Conservation (phyloP, 1,140 invertebrate genomes). For the Trichomalopsis sarcophagae region DNA sequence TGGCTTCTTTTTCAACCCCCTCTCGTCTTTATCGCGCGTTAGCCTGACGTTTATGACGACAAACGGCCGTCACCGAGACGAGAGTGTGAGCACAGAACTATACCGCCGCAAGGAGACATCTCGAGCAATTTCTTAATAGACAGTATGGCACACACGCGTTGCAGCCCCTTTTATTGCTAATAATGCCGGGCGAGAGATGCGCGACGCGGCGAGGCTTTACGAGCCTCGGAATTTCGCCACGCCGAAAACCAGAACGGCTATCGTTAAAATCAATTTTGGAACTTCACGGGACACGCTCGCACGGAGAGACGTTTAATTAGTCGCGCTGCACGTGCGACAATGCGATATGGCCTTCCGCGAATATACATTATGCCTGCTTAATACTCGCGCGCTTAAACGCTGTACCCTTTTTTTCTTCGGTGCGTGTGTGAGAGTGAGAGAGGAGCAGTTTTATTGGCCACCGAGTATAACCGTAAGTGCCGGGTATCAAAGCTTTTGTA, state of each 20-base stretch:
- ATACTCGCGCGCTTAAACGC: slow-evolving; percentile 12
- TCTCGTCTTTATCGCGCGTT: slow-evolving; percentile 60
- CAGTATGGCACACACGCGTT: slow-evolving; percentile 11
- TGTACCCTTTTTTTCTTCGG: too few species aligned
- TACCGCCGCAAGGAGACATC: neutral
- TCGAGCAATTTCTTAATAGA: slow-evolving; percentile 52
- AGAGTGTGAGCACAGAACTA: neutral
- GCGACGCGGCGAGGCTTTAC: neutral
- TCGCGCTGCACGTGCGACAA: slow-evolving; percentile 45
- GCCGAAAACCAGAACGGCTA: slow-evolving; percentile 39
- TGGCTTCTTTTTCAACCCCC: slow-evolving; percentile 44
- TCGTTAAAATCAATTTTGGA: slow-evolving; percentile 47
- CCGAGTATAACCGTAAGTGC: slow-evolving; percentile 37
- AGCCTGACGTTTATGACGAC: slow-evolving; percentile 65
- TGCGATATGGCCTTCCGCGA: slow-evolving; percentile 17
- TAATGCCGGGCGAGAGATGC: neutral
- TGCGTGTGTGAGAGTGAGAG: too few species aligned
- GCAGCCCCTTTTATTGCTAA: slow-evolving; percentile 41
- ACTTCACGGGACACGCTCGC: neutral
- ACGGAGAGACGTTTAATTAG: slow-evolving; percentile 34
- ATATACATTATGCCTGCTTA: slow-evolving; percentile 29
- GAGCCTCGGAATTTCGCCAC: slow-evolving; percentile 32
- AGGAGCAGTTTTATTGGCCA: slow-evolving; percentile 27
- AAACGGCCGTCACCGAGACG: slow-evolving; percentile 60
- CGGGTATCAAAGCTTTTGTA: slow-evolving; percentile 35